A percentile compares a stretch with the other conserved stretches of the same genome.
Conservation (phyloP, 2,888 invertebrate genomes). For the Asteroscopus sphinx region DNA sequence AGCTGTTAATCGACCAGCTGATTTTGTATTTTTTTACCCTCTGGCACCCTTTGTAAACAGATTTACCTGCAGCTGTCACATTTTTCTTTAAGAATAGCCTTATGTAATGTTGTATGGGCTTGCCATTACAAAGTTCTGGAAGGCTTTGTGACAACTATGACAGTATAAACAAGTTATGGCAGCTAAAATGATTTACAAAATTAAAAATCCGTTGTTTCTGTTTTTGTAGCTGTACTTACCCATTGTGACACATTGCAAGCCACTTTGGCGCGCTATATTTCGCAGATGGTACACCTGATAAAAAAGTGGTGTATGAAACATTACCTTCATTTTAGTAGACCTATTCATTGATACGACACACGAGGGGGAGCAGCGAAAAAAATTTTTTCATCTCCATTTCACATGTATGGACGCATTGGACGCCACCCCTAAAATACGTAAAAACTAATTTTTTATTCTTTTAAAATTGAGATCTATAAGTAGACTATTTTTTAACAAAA, state of each 20-base stretch:
- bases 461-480: too few species aligned
- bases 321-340: too few species aligned
- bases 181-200: conserved; percentile 8
- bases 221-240: conserved; percentile 5
- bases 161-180: conserved; percentile 9
- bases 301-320: too few species aligned
- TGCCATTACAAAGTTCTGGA: conserved; percentile 9
- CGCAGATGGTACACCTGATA: too few species aligned
- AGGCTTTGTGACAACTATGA: neutral
- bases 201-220: conserved; percentile 3
- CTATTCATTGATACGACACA: too few species aligned
- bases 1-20: conserved; percentile 22
- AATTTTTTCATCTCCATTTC: too few species aligned
- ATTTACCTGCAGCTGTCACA: conserved; percentile 20
- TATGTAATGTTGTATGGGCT: conserved; percentile 3
- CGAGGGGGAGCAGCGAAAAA: too few species aligned
- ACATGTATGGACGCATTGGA: too few species aligned
- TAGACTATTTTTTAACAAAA: too few species aligned
- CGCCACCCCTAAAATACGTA: too few species aligned
- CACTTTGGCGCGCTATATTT: too few species aligned
- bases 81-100: conserved; percentile 12
- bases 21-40: conserved; percentile 13
- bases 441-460: too few species aligned
- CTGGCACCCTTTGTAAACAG: conserved; percentile 3
- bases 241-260: conserved; percentile 12